phyloP scores from a whole-genome alignment of 2,888 invertebrate species.

The Galerucella nymphaeae region DNA sequence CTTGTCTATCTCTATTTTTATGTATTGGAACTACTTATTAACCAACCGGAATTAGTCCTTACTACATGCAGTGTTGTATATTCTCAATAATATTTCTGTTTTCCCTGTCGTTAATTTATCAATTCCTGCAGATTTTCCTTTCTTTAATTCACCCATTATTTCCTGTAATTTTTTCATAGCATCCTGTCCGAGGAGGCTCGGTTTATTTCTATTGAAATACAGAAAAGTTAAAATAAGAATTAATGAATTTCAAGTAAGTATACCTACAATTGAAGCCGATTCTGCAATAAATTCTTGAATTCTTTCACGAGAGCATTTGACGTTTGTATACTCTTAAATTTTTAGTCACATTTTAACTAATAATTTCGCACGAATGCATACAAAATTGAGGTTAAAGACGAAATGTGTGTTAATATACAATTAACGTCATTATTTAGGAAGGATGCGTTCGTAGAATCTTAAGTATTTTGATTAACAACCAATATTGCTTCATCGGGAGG shows the following conservation, averaged over 20 bases:
- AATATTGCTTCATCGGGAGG: conserved; percentile 3
- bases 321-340: conserved; percentile 20
- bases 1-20: too few species aligned
- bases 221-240: too few species aligned
- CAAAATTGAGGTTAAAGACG: conserved; percentile 27
- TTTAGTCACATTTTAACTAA: conserved; percentile 15
- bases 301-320: neutral
- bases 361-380: conserved; percentile 23
- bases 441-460: neutral
- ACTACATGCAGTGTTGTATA: too few species aligned
- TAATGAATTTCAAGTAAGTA: neutral
- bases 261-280: neutral
- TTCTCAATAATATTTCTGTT: too few species aligned
- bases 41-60: too few species aligned
- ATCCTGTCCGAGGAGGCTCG: too few species aligned
- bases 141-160: too few species aligned
- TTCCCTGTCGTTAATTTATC: too few species aligned
- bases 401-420: conserved; percentile 27
- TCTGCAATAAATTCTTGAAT: neutral
- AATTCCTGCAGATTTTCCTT: too few species aligned
- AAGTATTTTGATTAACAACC: neutral
- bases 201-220: too few species aligned
- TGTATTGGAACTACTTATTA: too few species aligned
- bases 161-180: too few species aligned
- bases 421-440: conserved; percentile 20